Percentiles rank a stretch among this genome's conserved stretches.
Conservation (phyloP, 2,888 invertebrate genomes). For the Maniola hyperantus region DNA sequence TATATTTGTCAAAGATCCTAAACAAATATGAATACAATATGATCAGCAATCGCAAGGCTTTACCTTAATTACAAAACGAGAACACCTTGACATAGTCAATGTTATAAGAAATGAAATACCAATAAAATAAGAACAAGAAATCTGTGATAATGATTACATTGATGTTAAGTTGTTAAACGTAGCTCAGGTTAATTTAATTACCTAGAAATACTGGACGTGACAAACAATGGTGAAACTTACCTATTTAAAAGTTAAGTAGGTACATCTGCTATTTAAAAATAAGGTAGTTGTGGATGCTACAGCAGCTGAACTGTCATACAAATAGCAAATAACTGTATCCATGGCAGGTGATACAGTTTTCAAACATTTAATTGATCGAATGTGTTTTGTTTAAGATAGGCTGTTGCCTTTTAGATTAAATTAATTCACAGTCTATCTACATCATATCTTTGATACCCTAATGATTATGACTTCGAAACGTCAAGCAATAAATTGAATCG, state of each 20-base stretch:
- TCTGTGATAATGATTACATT: background rate
- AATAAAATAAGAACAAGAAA: constrained; percentile 3
- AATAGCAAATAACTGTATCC: constrained; percentile 22
- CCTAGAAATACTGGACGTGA: background rate
- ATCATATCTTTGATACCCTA: constrained; percentile 8
- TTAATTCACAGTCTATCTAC: background rate
- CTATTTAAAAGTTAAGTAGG: background rate
- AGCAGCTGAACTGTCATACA: constrained; percentile 26
- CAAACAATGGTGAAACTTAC: background rate
- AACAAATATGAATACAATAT: constrained; percentile 33
- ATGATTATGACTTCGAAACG: constrained; percentile 1
- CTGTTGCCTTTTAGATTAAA: background rate
- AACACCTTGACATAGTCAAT: constrained; percentile 21
- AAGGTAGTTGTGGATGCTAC: constrained; percentile 2
- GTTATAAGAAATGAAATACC: constrained; percentile 16
- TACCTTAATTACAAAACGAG: constrained; percentile 13
- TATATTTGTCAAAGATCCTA: constrained; percentile 40
- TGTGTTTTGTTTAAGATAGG: background rate
- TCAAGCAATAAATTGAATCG: constrained; percentile 5
- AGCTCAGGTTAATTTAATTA: too few relatives aligned
- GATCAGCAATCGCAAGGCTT: constrained; percentile 13
- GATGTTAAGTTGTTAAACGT: background rate
- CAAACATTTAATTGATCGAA: constrained; percentile 15
- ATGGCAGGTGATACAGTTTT: constrained; percentile 24
- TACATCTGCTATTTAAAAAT: constrained; percentile 14